These are phyloP conservation scores for Plebejus argus DNA, from an alignment of 2,888 invertebrate species.

Conservation along the genomic window DNA sequence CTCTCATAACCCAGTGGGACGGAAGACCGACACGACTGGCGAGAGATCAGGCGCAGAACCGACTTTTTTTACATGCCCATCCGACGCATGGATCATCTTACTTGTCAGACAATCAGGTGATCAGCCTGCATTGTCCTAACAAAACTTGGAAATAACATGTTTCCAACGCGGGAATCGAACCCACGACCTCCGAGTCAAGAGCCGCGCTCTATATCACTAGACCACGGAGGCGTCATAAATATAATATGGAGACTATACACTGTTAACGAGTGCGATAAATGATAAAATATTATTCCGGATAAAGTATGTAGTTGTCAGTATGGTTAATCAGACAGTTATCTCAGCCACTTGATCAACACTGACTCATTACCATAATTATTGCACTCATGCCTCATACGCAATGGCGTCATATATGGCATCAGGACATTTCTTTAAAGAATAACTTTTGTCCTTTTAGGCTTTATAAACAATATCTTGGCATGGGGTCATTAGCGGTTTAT, in stretches of 20 bases:
- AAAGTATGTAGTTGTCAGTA: conserved; percentile 9
- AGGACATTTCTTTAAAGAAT: conserved; percentile 22
- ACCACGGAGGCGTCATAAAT: too few species aligned
- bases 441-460: not conserved
- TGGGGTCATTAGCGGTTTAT: not conserved
- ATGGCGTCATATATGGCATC: conserved; percentile 44
- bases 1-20: too few species aligned
- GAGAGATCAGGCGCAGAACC: too few species aligned
- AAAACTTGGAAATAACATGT: too few species aligned
- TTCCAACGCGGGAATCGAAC: too few species aligned
- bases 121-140: too few species aligned
- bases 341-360: conserved; percentile 49
- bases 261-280: not conserved
- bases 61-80: too few species aligned
- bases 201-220: too few species aligned
- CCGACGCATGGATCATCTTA: too few species aligned
- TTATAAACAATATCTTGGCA: not conserved
- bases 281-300: not conserved
- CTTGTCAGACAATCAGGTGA: too few species aligned
- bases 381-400: conserved; percentile 36
- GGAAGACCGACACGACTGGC: too few species aligned
- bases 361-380: conserved; percentile 49
- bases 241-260: not conserved
- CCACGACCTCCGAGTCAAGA: too few species aligned
- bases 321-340: conserved; percentile 48